Evolutionary conservation across 2,888 invertebrate genomes (phyloP).

Genomic region (Drosophila neutralis): DNA sequence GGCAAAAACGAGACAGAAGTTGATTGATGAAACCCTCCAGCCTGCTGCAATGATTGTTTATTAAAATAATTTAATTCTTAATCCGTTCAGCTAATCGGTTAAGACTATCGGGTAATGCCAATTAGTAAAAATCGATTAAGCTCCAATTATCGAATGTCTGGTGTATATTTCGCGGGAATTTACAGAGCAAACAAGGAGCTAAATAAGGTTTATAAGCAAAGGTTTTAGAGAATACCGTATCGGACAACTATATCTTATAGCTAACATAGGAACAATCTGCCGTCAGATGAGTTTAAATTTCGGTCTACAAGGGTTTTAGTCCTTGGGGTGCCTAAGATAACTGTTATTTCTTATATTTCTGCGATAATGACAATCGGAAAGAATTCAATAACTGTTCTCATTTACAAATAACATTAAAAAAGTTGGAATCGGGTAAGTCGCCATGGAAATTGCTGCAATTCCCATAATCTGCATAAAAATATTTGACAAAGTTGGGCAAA

Average conservation of each 20-base stretch:
- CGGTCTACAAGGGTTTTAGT: not conserved
- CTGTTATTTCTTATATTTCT: not conserved
- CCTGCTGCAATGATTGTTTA: not conserved
- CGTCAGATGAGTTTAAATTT: not conserved
- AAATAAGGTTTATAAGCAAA: not conserved
- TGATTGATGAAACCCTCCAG: not conserved
- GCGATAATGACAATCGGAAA: not conserved
- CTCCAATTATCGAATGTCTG: not conserved
- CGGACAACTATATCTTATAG: not conserved
- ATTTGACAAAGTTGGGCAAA: too few relatives aligned
- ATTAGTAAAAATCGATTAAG: not conserved
- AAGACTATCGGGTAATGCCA: not conserved
- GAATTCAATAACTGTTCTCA: not conserved
- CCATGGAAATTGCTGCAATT: not conserved
- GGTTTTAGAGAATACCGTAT: not conserved
- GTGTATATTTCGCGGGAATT: not conserved
- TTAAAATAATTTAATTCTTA: not conserved
- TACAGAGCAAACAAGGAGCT: too few relatives aligned
- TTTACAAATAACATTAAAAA: not conserved
- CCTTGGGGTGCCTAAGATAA: not conserved
- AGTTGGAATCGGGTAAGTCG: not conserved
- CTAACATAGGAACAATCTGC: not conserved
- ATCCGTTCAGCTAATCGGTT: not conserved
- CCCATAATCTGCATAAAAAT: not conserved
- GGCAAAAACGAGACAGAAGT: not conserved